A percentile compares a stretch with the other conserved stretches of the same genome.
These are phyloP conservation scores for Phoxinus phoxinus DNA, from an alignment of 2,113 vertebrate species.

Conservation along the genomic window DNA sequence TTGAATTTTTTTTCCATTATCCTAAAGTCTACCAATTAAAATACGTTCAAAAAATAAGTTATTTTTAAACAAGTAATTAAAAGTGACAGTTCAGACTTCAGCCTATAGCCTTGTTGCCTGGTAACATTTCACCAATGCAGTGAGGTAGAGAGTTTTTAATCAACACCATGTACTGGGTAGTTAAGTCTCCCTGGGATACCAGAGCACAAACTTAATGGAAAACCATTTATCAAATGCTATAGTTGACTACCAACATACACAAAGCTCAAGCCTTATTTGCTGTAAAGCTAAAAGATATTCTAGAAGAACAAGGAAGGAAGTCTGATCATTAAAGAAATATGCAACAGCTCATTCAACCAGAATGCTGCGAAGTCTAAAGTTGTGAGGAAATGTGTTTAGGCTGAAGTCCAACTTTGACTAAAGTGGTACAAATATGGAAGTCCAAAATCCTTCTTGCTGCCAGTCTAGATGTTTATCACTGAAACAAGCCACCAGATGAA, in stretches of 20 bases:
- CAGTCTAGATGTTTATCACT: conserved; percentile 45
- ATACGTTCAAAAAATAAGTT: not conserved
- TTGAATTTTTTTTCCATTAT: not conserved
- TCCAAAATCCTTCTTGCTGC: conserved; percentile 37
- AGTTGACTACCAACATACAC: not conserved
- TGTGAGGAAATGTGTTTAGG: conserved; percentile 30
- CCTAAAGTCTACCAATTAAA: too few relatives aligned
- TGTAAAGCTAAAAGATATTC: not conserved
- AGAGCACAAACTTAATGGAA: conserved; percentile 45
- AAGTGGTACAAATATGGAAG: conserved; percentile 49
- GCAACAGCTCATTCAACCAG: not conserved
- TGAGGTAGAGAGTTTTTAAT: conserved; percentile 46
- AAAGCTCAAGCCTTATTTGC: conserved; percentile 5
- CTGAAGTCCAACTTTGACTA: conserved; percentile 35
- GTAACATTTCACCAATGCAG: conserved; percentile 53
- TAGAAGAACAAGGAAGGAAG: not conserved
- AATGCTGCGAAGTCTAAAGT: conserved; percentile 8
- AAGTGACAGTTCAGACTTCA: conserved; percentile 21
- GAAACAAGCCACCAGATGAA: conserved; percentile 48
- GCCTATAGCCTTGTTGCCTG: conserved; percentile 48
- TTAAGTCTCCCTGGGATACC: conserved; percentile 49
- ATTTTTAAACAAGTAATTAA: not conserved
- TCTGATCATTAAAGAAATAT: conserved; percentile 31
- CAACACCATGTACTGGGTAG: not conserved
- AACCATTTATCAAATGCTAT: conserved; percentile 27